Base-by-base conservation (phyloP, 2,888 invertebrate genomes). In the Cybosia mesomella region DNA sequence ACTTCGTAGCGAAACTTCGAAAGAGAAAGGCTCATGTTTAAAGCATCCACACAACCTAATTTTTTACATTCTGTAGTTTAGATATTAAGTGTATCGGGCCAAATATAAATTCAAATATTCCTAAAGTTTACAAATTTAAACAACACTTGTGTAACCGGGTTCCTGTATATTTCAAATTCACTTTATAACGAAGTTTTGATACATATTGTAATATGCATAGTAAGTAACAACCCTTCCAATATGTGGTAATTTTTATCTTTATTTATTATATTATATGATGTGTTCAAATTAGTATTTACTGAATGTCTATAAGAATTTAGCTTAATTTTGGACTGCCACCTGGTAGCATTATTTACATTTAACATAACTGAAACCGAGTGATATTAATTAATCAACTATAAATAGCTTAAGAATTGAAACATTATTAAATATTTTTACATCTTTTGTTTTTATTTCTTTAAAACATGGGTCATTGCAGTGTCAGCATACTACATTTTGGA, bases 401-500 rank as follows among this genome's bases (percentile, higher is more conserved):
- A 74, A 73, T 73, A 74, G 22, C 74, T 64, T 80, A 74, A 73
- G 64, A 73, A 79, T 74, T 71, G 73, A 75, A 80, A 75, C 74
- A 74, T 72, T 66, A 83, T 81, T 80, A 85, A 84, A 85, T 84
- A 86, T 87, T 87, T 86, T 87, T 85, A 83, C 80, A 62, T 24
- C 58, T 60, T 11, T 68, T 68, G 67, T 67, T 72, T 58, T 28
- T 36, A 28, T 34, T 53, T 57, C 11, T 18, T 32, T 55, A 15
- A 10, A 8, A 21, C 18, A 18, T 49, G 18, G 4, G 3, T 10
- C 34, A 10, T 34, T 34, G 34, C 34, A 10, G 28, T 5, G 28
- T 28, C 5, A 5, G 28, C 28, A 28, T 28, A 28, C 28, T 28
- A 28, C 28, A 28, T 28, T 28, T 28, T 28, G 5, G 3, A 28